A percentile compares a stretch with the other conserved stretches of the same genome.
Evolutionary conservation across 35 echinoderm and acorn worm genomes (phyloP).

Genomic region (Ophiothrix spiculata): DNA sequence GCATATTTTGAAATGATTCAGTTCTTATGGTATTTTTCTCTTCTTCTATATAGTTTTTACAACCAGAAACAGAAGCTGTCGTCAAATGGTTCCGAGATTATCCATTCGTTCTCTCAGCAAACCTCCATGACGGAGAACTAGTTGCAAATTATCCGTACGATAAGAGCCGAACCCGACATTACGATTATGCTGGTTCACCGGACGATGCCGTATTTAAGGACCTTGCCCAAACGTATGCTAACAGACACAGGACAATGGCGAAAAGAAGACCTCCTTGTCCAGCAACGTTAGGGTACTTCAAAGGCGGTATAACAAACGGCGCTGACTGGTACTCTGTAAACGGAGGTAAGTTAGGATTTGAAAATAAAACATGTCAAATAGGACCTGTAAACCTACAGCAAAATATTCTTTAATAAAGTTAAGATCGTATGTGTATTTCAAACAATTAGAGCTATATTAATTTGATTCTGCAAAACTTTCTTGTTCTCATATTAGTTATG

Average conservation of each 20-base stretch:
- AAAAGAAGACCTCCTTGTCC: constrained; percentile 55
- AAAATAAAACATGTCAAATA: too few species aligned
- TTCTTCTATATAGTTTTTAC: constrained; percentile 1
- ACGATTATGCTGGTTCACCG: constrained; percentile 66
- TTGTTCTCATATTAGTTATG: too few species aligned
- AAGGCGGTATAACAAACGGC: constrained; percentile 88
- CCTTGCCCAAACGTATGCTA: constrained; percentile 66
- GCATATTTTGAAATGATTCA: too few species aligned
- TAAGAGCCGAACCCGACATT: constrained; percentile 51
- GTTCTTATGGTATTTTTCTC: too few species aligned
- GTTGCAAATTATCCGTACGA: constrained; percentile 98
- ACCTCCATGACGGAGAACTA: constrained; percentile 87
- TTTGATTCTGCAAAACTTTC: too few species aligned
- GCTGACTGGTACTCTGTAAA: constrained; percentile 91
- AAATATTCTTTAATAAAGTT: neutral
- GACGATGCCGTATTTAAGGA: constrained; percentile 89
- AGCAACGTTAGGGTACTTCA: constrained; percentile 7
- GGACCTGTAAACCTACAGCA: too few species aligned
- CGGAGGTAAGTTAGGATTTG: constrained; percentile 63
- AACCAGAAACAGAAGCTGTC: constrained; percentile 71
- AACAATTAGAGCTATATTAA: too few species aligned
- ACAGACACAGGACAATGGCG: constrained; percentile 63
- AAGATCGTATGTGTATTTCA: too few species aligned
- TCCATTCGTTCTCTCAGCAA: constrained; percentile 89
- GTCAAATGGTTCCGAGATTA: constrained; percentile 73